Percentiles rank a stretch among this genome's conserved stretches.
These are phyloP conservation scores for Nomada hirtipes DNA, from an alignment of 2,888 invertebrate species.

Conservation along the genomic window DNA sequence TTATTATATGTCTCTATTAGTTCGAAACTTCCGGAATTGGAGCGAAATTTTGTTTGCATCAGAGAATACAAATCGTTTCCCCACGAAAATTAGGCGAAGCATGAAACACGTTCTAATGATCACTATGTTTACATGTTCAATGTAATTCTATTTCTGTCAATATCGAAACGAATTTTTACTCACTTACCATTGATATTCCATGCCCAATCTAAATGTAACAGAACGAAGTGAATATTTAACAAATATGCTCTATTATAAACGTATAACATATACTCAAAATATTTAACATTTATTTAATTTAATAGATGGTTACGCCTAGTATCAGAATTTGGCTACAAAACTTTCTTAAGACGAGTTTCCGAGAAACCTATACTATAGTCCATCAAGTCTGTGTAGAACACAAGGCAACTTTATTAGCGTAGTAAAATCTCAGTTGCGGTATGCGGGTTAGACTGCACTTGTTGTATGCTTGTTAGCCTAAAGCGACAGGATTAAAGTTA, in stretches of 20 bases:
- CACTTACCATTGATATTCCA: too few relatives aligned
- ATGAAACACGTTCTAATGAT: too few relatives aligned
- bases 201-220: too few relatives aligned
- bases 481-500: conserved; percentile 35
- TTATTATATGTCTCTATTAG: not conserved
- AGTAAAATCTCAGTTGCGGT: conserved; percentile 17
- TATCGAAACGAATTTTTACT: too few relatives aligned
- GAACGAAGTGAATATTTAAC: too few relatives aligned
- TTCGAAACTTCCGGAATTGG: not conserved
- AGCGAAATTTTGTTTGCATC: not conserved
- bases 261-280: too few relatives aligned
- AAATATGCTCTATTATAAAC: too few relatives aligned
- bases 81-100: not conserved
- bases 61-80: not conserved
- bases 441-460: conserved; percentile 29
- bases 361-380: not conserved
- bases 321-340: not conserved
- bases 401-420: conserved; percentile 18
- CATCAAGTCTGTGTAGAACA: not conserved
- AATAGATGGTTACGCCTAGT: not conserved
- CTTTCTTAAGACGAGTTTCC: not conserved
- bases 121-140: too few relatives aligned
- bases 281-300: too few relatives aligned
- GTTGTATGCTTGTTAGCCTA: conserved; percentile 30
- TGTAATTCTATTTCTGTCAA: too few relatives aligned